phyloP scores from a whole-genome alignment of 1,140 invertebrate genomes.

The Halictus rubicundus region DNA sequence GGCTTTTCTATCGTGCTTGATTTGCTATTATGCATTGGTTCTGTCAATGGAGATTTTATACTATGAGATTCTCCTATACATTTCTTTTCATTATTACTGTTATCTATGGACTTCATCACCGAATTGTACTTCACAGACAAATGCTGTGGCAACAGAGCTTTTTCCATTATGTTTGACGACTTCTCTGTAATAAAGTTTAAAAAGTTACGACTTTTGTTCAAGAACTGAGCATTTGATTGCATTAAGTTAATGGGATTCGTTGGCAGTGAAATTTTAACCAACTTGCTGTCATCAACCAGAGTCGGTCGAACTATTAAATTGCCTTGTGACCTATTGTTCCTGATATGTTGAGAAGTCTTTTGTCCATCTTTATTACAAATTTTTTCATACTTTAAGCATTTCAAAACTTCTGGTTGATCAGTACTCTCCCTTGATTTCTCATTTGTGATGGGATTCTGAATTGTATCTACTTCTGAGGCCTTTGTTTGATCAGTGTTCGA shows the following conservation, averaged over 20 bases:
- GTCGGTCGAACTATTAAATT: slow-evolving; percentile 45
- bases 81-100: neutral
- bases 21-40: neutral
- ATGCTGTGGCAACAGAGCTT: slow-evolving; percentile 73
- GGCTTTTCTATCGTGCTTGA: slow-evolving; percentile 17
- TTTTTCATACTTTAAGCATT: neutral
- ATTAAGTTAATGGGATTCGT: slow-evolving; percentile 74
- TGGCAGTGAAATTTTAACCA: slow-evolving; percentile 75
- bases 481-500: neutral
- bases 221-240: slow-evolving; percentile 74
- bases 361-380: neutral
- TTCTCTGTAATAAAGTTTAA: slow-evolving; percentile 78
- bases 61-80: slow-evolving; percentile 16
- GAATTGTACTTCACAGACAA: slow-evolving; percentile 63
- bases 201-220: slow-evolving; percentile 76
- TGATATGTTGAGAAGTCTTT: neutral
- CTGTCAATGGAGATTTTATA: slow-evolving; percentile 6
- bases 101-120: slow-evolving; percentile 51
- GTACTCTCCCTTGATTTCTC: neutral
- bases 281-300: slow-evolving; percentile 69
- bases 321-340: neutral
- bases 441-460: neutral
- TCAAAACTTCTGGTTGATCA: neutral
- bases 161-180: slow-evolving; percentile 79
- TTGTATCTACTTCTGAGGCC: neutral